Conservation (phyloP, 2,797 vertebrate species). For the Smutsia gigantea region DNA sequence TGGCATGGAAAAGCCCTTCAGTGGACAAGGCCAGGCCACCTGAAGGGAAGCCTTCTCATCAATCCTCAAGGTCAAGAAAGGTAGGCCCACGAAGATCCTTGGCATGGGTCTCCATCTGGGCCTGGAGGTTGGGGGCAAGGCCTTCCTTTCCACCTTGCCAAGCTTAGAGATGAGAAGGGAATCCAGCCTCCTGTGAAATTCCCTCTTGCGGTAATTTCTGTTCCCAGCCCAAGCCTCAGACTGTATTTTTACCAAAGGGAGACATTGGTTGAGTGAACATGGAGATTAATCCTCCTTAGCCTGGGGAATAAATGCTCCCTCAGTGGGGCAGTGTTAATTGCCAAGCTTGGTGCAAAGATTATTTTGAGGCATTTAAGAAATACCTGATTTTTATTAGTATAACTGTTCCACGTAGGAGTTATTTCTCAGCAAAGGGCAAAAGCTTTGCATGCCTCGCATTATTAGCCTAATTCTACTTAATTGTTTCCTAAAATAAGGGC, state of each 20-base stretch:
- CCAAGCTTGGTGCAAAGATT: conserved; percentile 79
- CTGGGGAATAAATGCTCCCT: conserved; percentile 65
- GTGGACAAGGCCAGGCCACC: not conserved
- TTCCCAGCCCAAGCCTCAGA: conserved; percentile 28
- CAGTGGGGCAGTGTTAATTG: conserved; percentile 75
- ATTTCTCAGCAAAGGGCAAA: conserved; percentile 80
- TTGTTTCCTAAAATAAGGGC: conserved; percentile 73
- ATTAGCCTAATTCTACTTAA: conserved; percentile 79
- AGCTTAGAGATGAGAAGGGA: conserved; percentile 17
- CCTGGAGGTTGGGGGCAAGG: not conserved
- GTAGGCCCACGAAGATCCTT: not conserved
- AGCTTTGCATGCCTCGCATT: conserved; percentile 73
- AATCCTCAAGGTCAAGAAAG: not conserved
- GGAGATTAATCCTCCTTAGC: conserved; percentile 53
- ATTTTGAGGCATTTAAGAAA: conserved; percentile 78
- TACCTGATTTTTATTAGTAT: conserved; percentile 76
- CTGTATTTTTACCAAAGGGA: conserved; percentile 11
- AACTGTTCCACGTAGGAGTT: conserved; percentile 78
- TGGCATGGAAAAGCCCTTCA: not conserved
- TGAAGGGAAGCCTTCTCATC: not conserved
- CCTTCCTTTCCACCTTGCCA: not conserved
- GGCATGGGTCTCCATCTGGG: not conserved
- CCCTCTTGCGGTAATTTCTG: conserved; percentile 25
- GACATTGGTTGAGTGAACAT: conserved; percentile 25
- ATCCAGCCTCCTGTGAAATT: conserved; percentile 11